Conservation (phyloP, 2,113 vertebrate species). For the Irena cyanogastra region DNA sequence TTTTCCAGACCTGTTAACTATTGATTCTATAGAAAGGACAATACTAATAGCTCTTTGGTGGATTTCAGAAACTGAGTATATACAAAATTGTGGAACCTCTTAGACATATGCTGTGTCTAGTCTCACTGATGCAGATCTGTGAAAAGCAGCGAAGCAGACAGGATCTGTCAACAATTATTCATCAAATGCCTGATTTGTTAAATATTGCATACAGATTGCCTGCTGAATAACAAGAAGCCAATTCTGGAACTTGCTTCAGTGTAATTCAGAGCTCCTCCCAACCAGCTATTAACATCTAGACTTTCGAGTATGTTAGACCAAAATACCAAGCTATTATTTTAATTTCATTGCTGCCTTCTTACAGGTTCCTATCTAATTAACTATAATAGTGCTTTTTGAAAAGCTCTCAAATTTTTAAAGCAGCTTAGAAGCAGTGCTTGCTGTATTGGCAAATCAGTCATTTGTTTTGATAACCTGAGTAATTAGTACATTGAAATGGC, state of each 20-base stretch:
- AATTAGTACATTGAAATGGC: slow-evolving; percentile 44
- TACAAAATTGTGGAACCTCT: neutral
- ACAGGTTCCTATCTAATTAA: slow-evolving; percentile 48
- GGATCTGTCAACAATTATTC: slow-evolving; percentile 40
- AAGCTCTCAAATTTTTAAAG: slow-evolving; percentile 21
- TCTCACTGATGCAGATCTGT: neutral
- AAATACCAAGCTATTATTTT: slow-evolving; percentile 38
- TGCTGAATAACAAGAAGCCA: slow-evolving; percentile 24
- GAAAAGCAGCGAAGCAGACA: neutral
- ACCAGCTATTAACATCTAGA: slow-evolving; percentile 6
- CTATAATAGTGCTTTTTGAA: slow-evolving; percentile 1
- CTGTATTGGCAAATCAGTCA: slow-evolving; percentile 27
- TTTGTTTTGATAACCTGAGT: slow-evolving; percentile 35
- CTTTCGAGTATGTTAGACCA: neutral
- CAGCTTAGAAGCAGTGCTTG: slow-evolving; percentile 33
- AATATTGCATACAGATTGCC: slow-evolving; percentile 35
- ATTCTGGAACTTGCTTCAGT: neutral
- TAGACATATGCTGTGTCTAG: neutral
- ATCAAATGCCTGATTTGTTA: slow-evolving; percentile 27
- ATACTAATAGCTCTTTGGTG: neutral
- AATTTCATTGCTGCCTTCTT: slow-evolving; percentile 37
- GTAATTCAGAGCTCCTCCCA: neutral
- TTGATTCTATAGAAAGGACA: neutral
- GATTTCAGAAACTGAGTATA: neutral
- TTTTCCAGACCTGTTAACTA: neutral